These are phyloP conservation scores for Pseudomyrmex pallidus DNA, from an alignment of 1,140 invertebrate genomes.

Conservation along the genomic window DNA sequence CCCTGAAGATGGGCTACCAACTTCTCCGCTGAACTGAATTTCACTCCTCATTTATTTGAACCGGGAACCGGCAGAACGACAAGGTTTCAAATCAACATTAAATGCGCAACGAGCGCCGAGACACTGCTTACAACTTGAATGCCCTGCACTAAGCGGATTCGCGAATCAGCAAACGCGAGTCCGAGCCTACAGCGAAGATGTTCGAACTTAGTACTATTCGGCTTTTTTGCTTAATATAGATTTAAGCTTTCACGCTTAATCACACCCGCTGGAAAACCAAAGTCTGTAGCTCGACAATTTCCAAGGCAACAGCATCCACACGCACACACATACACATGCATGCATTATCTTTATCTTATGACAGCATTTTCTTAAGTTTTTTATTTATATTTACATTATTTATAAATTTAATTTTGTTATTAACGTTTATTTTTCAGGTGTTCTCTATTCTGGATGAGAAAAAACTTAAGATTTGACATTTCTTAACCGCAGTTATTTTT, in stretches of 20 bases:
- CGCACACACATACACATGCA: too few species aligned
- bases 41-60: conserved; percentile 33
- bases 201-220: conserved; percentile 54
- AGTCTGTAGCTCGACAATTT: conserved; percentile 27
- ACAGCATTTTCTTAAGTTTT: too few species aligned
- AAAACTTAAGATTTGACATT: too few species aligned
- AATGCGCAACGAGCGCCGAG: conserved; percentile 23
- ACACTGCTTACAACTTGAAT: conserved; percentile 50
- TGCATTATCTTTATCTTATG: too few species aligned
- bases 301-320: conserved; percentile 37
- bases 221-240: conserved; percentile 74
- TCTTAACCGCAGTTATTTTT: too few species aligned
- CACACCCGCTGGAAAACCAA: conserved; percentile 49
- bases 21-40: conserved; percentile 14
- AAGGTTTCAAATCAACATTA: conserved; percentile 25
- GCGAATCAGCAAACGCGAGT: conserved; percentile 1
- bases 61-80: not conserved
- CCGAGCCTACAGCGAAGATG: conserved; percentile 13
- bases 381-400: too few species aligned
- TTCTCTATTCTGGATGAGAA: too few species aligned
- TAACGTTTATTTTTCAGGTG: too few species aligned
- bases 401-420: too few species aligned
- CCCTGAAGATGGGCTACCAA: not conserved
- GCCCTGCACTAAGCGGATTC: conserved; percentile 41
- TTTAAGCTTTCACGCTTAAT: conserved; percentile 72